Evolutionary conservation across 2,888 invertebrate species (phyloP), one percentile per base, ranked within the genome.

Genomic region (Phrixothrix hirtus): DNA sequence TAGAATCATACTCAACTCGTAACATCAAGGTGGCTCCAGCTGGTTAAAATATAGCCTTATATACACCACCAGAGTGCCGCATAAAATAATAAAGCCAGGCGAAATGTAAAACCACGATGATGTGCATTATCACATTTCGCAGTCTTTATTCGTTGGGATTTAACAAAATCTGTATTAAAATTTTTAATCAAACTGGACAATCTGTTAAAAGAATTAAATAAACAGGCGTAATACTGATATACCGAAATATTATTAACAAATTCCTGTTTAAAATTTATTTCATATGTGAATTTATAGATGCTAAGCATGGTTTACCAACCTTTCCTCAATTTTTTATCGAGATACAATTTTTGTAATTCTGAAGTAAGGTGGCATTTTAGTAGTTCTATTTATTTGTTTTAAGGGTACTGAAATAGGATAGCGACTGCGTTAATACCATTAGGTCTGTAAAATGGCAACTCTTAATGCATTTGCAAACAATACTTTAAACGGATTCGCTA

Each of bases 1-100:
- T 57, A 55, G 60, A 60, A 65, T 63, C 64, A 65, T 62, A 63
- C 65, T 61, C 62, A 57, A 62, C 63, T 59, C 57, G 63, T 61
- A 62, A 62, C 62, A 63, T 62, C 62, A 66, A 67, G 65, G 67
- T 68, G 67, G 65, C 66, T 62, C 57, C 61, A 62, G 61, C 62
- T 61, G 60, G 62, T 64, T 68, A 62, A 69, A 69, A 67, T 69
- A 68, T 67, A 62, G 66, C 64, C 61, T 65, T 65, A 63, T 68
- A 68, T 66, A 63, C 57, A 59, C 60, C 58, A 63, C 64, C 59
- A 61, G 64, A 65, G 61, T 63, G 60, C 59, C 61, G 62, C 66
- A 66, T 64, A 67, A 67, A 65, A 69, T 68, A 67, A 69, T 69
- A 67, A 68, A 67, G 63, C 59, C 60, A 55, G 59, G 51, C 58